These are phyloP conservation scores for Melospiza melodia DNA, from an alignment of 2,113 vertebrate species.

Conservation along the genomic window DNA sequence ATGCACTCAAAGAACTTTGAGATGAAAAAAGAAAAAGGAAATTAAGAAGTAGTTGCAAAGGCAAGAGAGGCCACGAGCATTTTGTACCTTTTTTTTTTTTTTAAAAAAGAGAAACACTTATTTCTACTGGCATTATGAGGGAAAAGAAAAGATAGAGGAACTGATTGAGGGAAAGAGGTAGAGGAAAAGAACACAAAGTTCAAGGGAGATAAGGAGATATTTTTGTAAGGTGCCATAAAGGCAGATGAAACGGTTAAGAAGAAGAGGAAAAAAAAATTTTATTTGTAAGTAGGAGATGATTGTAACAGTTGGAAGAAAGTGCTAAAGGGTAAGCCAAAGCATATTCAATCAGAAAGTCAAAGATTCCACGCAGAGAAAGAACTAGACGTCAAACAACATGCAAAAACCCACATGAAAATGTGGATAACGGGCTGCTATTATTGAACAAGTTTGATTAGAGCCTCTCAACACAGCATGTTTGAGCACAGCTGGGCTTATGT, in stretches of 20 bases:
- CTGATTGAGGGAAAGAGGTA: not conserved
- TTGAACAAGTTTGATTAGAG: not conserved
- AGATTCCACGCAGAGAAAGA: not conserved
- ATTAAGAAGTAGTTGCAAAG: conserved; percentile 15
- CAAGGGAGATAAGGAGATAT: not conserved
- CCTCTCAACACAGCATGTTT: not conserved
- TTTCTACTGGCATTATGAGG: not conserved
- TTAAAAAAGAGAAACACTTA: not conserved
- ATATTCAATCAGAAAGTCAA: not conserved
- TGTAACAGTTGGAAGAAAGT: not conserved
- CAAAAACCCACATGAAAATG: not conserved
- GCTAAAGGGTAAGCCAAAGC: not conserved
- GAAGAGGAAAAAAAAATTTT: not conserved
- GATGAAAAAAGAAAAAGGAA: not conserved
- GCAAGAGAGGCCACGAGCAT: not conserved
- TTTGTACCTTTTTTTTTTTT: not conserved
- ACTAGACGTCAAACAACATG: not conserved
- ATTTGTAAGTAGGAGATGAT: not conserved
- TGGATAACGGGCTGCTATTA: not conserved
- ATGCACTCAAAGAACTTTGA: not conserved
- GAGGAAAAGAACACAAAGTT: not conserved
- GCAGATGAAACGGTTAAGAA: not conserved
- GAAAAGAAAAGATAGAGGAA: not conserved
- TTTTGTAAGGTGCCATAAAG: not conserved
- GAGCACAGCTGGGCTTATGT: not conserved